Percentiles rank a stretch among this genome's conserved stretches.
Evolutionary conservation across 1,140 invertebrate genomes (phyloP).

Genomic region (Mizuhopecten yessoensis): DNA sequence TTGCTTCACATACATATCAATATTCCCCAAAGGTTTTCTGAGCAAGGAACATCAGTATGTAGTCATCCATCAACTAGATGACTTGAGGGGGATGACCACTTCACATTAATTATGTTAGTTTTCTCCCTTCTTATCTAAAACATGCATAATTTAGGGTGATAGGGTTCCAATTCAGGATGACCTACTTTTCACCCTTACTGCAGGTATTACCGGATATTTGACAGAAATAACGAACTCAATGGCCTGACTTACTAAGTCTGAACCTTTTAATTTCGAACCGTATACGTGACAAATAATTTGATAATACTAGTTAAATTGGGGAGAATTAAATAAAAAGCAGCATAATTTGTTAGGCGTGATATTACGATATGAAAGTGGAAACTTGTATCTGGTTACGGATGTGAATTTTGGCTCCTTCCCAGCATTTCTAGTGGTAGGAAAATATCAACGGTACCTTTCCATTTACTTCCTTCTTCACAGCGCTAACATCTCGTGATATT

Average conservation of each 20-base stretch:
- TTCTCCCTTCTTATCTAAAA: background rate
- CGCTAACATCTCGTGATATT: background rate
- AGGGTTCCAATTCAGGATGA: background rate
- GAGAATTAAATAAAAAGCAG: background rate
- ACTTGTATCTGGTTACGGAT: constrained; percentile 26
- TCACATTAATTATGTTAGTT: background rate
- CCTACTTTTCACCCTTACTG: background rate
- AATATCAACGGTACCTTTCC: background rate
- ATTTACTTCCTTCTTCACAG: constrained; percentile 14
- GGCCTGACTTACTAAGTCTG: background rate
- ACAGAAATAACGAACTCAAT: background rate
- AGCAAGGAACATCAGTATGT: background rate
- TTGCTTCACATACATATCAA: background rate
- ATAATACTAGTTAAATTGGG: background rate
- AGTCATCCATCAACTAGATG: background rate
- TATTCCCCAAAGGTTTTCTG: background rate
- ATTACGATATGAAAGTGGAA: constrained; percentile 25
- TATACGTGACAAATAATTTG: background rate
- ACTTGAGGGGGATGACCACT: background rate
- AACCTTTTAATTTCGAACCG: background rate
- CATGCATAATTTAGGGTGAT: constrained; percentile 34
- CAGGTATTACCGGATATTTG: background rate
- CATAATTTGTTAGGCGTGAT: background rate
- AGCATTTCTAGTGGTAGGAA: background rate
- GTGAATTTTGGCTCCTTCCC: constrained; percentile 30